Conservation (phyloP, 2,113 vertebrate genomes). For the Caranx ignobilis region DNA sequence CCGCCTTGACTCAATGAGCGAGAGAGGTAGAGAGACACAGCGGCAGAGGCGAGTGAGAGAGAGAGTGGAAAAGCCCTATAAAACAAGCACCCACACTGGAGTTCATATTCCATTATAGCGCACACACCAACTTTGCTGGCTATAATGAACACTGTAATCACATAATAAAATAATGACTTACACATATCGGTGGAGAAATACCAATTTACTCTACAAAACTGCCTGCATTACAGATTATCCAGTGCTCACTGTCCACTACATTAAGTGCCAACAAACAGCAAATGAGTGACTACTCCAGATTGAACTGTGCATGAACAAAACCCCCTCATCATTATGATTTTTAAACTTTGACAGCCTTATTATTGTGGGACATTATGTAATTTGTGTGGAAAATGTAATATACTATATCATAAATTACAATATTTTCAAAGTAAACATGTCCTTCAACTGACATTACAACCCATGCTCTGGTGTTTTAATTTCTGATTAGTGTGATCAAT, state of each 20-base stretch:
- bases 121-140: slow-evolving; percentile 49
- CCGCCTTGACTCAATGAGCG: slow-evolving; percentile 83
- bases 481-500: slow-evolving; percentile 1
- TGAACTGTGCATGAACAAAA: background rate
- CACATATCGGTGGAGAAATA: slow-evolving; percentile 31
- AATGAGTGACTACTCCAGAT: background rate
- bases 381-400: background rate
- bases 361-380: background rate
- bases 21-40: slow-evolving; percentile 67
- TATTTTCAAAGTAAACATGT: slow-evolving; percentile 10
- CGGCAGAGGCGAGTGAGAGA: slow-evolving; percentile 33
- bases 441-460: slow-evolving; percentile 25
- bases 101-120: slow-evolving; percentile 65
- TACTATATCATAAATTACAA: background rate
- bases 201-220: slow-evolving; percentile 27
- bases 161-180: slow-evolving; percentile 44
- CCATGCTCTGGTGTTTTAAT: background rate
- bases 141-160: slow-evolving; percentile 47
- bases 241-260: slow-evolving; percentile 4
- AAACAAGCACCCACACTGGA: slow-evolving; percentile 64
- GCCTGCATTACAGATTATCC: slow-evolving; percentile 3
- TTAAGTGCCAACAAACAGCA: background rate
- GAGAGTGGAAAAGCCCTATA: slow-evolving; percentile 70
- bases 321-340: background rate
- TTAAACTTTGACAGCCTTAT: background rate